Evolutionary conservation across 2,113 vertebrate genomes (phyloP), one percentile per base, ranked within the genome.

Genomic region (Xenopus laevis): DNA sequence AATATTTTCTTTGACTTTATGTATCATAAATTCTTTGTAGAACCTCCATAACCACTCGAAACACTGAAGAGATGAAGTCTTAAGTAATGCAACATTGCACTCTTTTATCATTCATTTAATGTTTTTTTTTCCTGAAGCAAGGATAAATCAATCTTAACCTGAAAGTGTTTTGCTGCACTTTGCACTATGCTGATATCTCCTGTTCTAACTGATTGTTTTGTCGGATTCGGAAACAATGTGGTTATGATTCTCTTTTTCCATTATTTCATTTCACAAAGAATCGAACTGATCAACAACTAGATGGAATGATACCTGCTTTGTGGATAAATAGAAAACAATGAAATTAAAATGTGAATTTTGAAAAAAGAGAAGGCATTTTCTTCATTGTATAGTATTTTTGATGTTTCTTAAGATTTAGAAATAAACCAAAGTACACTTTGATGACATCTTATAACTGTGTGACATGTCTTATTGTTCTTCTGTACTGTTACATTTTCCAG

Each of bases 121-220:
- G 45, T 10, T n/a, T 71, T 71, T 71, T 71, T 55, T 23, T 30
- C 13, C 15, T 11, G 11, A 33, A 58, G 47, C 12, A 45, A n/a
- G 15, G n/a, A 30, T 30, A 17, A 71, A 46, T 63, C 62, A 45
- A 61, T 61, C 61, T 27, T 71, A 58, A 60, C 44, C 57, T 61
- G 55, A 71, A 61, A 61, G 55, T 62, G 45, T 52, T 71, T 71
- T 63, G 21, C 70, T 71, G 70, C 60, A 61, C 58, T 63, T 62
- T 71, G 70, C 59, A 62, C 58, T 63, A 71, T 63, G 57, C 40
- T 71, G 59, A 52, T 71, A 50, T 71, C 59, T 71, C 45, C 57
- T 63, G 20, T 63, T 61, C 8, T 50, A 71, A 71, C 45, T 71
- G 70, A 62, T 71, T 62, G 59, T 60, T 71, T 71, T 71, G 70